Percentiles rank a stretch among this genome's conserved stretches.
Evolutionary conservation across 2,888 invertebrate genomes (phyloP).

Genomic region (Troides oblongomaculatus): DNA sequence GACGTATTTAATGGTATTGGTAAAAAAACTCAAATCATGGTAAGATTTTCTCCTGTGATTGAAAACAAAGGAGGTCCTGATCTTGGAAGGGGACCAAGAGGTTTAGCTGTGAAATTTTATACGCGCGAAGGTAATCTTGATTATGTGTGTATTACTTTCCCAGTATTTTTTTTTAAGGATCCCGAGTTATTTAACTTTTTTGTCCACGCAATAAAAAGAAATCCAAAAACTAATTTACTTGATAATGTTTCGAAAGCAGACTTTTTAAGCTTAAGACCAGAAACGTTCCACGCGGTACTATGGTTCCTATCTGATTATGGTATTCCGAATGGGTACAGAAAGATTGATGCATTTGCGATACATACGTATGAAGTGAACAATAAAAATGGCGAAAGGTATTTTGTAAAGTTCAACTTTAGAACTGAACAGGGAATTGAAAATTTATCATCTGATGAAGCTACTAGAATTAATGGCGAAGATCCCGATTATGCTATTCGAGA

Average conservation of each 20-base stretch:
- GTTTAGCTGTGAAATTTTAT: constrained; percentile 94
- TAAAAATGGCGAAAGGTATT: constrained; percentile 83
- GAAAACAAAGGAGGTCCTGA: constrained; percentile 92
- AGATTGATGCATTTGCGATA: constrained; percentile 94
- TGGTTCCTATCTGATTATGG: constrained; percentile 92
- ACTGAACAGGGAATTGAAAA: constrained; percentile 92
- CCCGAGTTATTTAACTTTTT: constrained; percentile 91
- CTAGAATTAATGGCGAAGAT: constrained; percentile 82
- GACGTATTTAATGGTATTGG: constrained; percentile 86
- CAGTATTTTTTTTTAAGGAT: constrained; percentile 92
- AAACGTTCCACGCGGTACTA: constrained; percentile 86
- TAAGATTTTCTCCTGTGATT: constrained; percentile 87
- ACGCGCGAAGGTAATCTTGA: constrained; percentile 94
- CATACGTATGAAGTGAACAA: constrained; percentile 95
- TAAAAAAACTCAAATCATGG: constrained; percentile 86
- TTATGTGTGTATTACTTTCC: constrained; percentile 90
- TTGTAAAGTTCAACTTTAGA: constrained; percentile 94
- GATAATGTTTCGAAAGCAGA: constrained; percentile 94
- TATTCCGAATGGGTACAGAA: constrained; percentile 91
- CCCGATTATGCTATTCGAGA: constrained; percentile 92
- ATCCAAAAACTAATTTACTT: constrained; percentile 90
- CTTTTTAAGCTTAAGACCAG: constrained; percentile 89
- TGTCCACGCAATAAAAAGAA: constrained; percentile 93
- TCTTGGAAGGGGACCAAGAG: constrained; percentile 89
- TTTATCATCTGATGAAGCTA: constrained; percentile 82